A percentile compares a stretch with the other conserved stretches of the same genome.
phyloP scores from a whole-genome alignment of 2,888 invertebrate species.

The Lacanobia oleracea region DNA sequence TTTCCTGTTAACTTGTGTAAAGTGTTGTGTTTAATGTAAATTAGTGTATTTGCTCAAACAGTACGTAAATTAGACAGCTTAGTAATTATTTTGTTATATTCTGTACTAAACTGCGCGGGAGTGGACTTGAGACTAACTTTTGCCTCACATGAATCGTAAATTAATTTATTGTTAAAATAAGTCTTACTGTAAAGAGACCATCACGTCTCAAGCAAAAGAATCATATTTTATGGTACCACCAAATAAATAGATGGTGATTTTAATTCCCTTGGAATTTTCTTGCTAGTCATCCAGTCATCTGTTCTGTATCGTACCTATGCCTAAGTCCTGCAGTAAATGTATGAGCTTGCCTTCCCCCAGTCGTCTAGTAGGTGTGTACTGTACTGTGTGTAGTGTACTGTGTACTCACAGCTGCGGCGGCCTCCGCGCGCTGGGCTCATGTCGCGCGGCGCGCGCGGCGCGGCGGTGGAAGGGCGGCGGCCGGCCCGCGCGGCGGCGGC shows the following conservation, averaged over 20 bases:
- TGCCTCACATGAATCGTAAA: not conserved
- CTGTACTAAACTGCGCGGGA: not conserved
- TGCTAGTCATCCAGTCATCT: no score
- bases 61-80: not conserved
- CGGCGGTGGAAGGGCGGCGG: conserved; percentile 91
- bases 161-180: not conserved
- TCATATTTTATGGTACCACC: no score
- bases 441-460: conserved; percentile 79
- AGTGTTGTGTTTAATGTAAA: conserved; percentile 37
- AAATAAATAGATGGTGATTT: no score
- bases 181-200: no score
- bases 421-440: conserved; percentile 87
- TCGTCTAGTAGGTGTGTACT: no score
- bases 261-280: no score
- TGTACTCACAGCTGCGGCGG: conserved; percentile 83
- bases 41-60: not conserved
- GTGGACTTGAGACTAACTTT: not conserved
- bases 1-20: conserved; percentile 40
- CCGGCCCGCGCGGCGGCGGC: conserved; percentile 87
- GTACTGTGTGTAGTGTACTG: no score
- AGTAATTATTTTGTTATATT: not conserved
- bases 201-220: no score
- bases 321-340: no score
- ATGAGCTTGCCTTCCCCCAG: not conserved
- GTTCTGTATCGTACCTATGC: not conserved